These are phyloP conservation scores for Montifringilla adamsi DNA, from an alignment of 2,113 vertebrate species.

Conservation along the genomic window DNA sequence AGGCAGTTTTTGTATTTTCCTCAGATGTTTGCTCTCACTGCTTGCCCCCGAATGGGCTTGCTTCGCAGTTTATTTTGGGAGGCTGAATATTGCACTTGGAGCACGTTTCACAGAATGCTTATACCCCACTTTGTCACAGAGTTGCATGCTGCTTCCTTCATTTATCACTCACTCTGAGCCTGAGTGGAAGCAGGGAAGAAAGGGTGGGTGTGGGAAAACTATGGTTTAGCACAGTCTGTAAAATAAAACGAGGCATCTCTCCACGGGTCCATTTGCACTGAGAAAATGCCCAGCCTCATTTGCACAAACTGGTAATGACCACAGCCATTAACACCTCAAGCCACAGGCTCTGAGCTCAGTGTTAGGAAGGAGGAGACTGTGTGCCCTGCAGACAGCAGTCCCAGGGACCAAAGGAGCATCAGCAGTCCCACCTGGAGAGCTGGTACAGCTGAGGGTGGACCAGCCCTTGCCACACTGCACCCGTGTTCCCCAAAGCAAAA, in stretches of 20 bases:
- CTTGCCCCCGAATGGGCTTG: background rate
- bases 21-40: background rate
- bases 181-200: background rate
- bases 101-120: background rate
- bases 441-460: background rate
- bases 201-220: background rate
- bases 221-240: background rate
- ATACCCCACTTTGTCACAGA: background rate
- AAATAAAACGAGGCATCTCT: background rate
- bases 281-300: background rate
- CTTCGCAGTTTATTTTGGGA: background rate
- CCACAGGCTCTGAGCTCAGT: background rate
- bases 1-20: background rate
- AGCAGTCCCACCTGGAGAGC: fast-evolving
- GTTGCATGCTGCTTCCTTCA: background rate
- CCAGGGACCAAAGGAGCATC: background rate
- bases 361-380: background rate
- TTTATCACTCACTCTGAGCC: background rate
- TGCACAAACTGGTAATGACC: background rate
- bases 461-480: background rate
- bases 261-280: background rate
- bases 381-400: background rate
- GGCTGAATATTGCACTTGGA: background rate
- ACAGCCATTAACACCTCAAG: background rate
- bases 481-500: fast-evolving